Evolutionary conservation across 1,140 invertebrate genomes (phyloP).

Genomic region (Camponotus pennsylvanicus): DNA sequence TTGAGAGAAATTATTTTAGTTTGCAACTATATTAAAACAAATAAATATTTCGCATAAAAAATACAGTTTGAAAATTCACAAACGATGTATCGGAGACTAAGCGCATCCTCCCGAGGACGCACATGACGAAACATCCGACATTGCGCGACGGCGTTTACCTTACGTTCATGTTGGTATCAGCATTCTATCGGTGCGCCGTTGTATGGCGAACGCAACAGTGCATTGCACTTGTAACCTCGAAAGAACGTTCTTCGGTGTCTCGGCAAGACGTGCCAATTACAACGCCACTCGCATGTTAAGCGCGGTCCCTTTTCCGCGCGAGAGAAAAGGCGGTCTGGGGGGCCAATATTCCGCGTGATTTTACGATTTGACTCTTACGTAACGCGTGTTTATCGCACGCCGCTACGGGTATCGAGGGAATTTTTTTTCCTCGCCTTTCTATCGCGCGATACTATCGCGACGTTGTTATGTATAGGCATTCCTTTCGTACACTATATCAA

Average conservation of each 20-base stretch:
- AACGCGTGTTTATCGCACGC: slow-evolving; percentile 16
- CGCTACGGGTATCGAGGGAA: not conserved
- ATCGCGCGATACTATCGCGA: slow-evolving; percentile 14
- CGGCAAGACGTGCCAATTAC: slow-evolving; percentile 76
- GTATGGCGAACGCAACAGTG: slow-evolving; percentile 70
- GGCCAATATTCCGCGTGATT: slow-evolving; percentile 30
- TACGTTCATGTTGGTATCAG: slow-evolving; percentile 63
- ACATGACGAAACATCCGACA: slow-evolving; percentile 11
- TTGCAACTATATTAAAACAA: not conserved
- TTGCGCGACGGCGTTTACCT: slow-evolving; percentile 20
- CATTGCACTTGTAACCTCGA: slow-evolving; percentile 77
- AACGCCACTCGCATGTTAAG: slow-evolving; percentile 73
- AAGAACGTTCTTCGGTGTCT: slow-evolving; percentile 71
- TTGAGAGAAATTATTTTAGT: not conserved
- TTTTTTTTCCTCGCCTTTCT: slow-evolving; percentile 8
- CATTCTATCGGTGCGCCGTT: slow-evolving; percentile 67
- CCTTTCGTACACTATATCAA: slow-evolving; percentile 6
- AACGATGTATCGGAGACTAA: not conserved
- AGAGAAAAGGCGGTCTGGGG: not conserved
- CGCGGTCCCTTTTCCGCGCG: slow-evolving; percentile 69
- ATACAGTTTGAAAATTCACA: not conserved
- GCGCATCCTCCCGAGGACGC: not conserved
- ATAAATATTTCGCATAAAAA: not conserved
- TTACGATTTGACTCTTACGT: slow-evolving; percentile 40
- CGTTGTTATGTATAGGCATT: slow-evolving; percentile 10